Percentiles rank a stretch among this genome's conserved stretches.
phyloP scores from a whole-genome alignment of 23 tunicate genomes.

The Halocynthia aurantium region DNA sequence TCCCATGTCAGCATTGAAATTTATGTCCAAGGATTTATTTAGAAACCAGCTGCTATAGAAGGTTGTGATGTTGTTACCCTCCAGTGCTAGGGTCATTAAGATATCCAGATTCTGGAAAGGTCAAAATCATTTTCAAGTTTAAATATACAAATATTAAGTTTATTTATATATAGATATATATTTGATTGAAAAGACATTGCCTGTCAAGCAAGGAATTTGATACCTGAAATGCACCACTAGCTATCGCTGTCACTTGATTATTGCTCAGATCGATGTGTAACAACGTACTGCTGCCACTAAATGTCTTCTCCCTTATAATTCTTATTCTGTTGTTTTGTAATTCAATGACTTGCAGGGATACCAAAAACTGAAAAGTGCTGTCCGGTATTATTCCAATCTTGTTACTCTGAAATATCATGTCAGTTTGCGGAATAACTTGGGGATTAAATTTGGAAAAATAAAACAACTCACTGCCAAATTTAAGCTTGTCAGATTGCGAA shows the following conservation, averaged over 20 bases:
- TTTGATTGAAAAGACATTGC: not conserved
- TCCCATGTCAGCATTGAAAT: not conserved
- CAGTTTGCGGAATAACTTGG: not conserved
- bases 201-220: not conserved
- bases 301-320: not conserved
- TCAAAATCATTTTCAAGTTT: not conserved
- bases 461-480: slow-evolving; percentile 6
- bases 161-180: not conserved
- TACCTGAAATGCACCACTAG: slow-evolving; percentile 26
- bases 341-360: not conserved
- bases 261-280: not conserved
- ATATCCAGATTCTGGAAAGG: slow-evolving; percentile 2
- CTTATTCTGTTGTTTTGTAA: slow-evolving; percentile 1
- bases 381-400: slow-evolving; percentile 10
- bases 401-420: slow-evolving; percentile 7
- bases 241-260: slow-evolving; percentile 14
- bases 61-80: slow-evolving; percentile 8
- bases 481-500: not conserved
- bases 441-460: not conserved
- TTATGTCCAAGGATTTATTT: not conserved
- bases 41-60: slow-evolving; percentile 22
- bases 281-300: slow-evolving; percentile 7
- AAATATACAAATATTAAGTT: not conserved
- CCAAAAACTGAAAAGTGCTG: not conserved
- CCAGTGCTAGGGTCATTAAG: not conserved